Evolutionary conservation across 1,140 invertebrate genomes (phyloP), one percentile per base, ranked within the genome.

Genomic region (Calosoma granatense): DNA sequence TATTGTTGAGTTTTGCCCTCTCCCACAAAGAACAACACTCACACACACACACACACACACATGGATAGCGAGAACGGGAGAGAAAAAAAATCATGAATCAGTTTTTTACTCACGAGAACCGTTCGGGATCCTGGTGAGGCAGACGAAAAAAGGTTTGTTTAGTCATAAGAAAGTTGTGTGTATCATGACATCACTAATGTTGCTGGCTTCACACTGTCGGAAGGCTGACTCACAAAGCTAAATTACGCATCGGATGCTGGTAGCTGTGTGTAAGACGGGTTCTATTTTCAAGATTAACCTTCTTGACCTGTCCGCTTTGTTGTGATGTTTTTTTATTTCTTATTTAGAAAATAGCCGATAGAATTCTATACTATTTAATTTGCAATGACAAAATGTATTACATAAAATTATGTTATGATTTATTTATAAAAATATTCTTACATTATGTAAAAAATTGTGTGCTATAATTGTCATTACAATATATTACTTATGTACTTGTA

Each of bases 141-240:
- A 36, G 26, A n/a, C 26, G n/a, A 6, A 36, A 47, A 47, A 47
- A 47, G 17, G 9, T 12, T 9, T 9, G 17, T 9, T 47, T 47
- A 47, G 9, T 47, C 41, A 47, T 47, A 47, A 47, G 41, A 47
- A 47, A 47, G 6, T 47, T 17, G 6, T 12, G 6, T 6, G 15
- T 47, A 47, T 47, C 41, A 47, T 47, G 26, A 36, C 26, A 36
- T 36, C 26, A 36, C 6, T 36, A 36, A 36, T 36, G n/a, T n/a
- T n/a, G n/a, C 26, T 36, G n/a, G 6, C 26, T 12, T 47, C 15
- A 17, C 17, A 47, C 3, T 11, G 17, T 12, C 17, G 41, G 9
- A 47, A 47, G 41, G 4, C 6, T 47, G 41, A 47, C 17, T 47
- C 41, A 47, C 41, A 47, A 30, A 30, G 26, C 4, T 14, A 30